phyloP scores from a whole-genome alignment of 30 jellyfish, hydroid and myxozoan species.

The Hydractinia echinata region DNA sequence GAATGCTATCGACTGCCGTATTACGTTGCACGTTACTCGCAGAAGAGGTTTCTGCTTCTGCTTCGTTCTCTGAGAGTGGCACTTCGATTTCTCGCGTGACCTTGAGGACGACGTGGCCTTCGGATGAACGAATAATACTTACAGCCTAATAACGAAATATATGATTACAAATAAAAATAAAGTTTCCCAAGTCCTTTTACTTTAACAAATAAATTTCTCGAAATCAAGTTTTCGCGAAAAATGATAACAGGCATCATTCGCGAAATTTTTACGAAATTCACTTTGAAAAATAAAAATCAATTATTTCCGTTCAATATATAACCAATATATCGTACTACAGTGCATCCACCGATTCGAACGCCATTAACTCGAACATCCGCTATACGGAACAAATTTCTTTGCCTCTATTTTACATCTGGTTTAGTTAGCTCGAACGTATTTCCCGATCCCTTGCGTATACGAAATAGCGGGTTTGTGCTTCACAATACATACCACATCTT shows the following conservation, averaged over 20 bases:
- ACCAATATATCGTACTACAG: too few species aligned
- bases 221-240: not conserved
- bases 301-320: too few species aligned
- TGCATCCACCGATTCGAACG: too few species aligned
- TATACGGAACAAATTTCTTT: too few species aligned
- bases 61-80: conserved; percentile 39
- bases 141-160: conserved; percentile 58
- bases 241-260: not conserved
- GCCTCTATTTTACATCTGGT: too few species aligned
- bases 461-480: too few species aligned
- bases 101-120: conserved; percentile 51
- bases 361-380: too few species aligned
- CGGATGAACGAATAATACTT: conserved; percentile 64
- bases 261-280: not conserved
- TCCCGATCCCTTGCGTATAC: too few species aligned
- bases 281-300: not conserved
- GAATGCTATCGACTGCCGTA: too few species aligned
- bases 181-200: not conserved
- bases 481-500: too few species aligned
- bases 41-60: not conserved
- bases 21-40: too few species aligned
- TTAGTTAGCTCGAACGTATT: too few species aligned
- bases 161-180: not conserved
- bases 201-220: not conserved
- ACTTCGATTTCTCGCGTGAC: conserved; percentile 77